A percentile compares a stretch with the other conserved stretches of the same genome.
Conservation (phyloP, 2,113 vertebrate genomes). For the Procavia capensis region DNA sequence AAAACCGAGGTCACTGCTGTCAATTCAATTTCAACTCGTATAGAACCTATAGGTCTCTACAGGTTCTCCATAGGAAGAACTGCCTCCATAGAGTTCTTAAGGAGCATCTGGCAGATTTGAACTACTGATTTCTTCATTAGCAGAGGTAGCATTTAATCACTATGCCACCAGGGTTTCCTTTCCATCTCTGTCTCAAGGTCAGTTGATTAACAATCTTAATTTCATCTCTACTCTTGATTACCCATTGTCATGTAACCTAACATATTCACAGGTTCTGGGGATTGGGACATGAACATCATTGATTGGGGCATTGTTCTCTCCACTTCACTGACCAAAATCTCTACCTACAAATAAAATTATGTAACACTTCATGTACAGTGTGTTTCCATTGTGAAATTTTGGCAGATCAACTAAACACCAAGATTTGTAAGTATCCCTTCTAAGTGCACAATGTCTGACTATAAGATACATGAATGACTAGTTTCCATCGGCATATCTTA, state of each 20-base stretch:
- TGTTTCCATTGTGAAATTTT: neutral
- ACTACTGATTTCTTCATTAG: too few relatives aligned
- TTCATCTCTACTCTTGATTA: neutral
- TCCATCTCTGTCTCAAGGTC: too few relatives aligned
- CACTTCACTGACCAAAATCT: neutral
- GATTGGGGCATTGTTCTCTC: neutral
- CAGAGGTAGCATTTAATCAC: too few relatives aligned
- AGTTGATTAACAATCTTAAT: slow-evolving; percentile 8
- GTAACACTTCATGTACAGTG: neutral
- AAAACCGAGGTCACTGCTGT: too few relatives aligned
- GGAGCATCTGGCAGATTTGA: too few relatives aligned
- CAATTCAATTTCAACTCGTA: too few relatives aligned
- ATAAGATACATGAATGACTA: neutral
- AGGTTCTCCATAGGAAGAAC: too few relatives aligned
- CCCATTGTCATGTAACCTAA: neutral
- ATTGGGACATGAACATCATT: neutral
- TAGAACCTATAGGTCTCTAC: too few relatives aligned
- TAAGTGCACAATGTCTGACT: neutral
- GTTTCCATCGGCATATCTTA: neutral
- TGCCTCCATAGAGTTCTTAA: too few relatives aligned
- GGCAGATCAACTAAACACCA: neutral
- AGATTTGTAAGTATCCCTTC: neutral
- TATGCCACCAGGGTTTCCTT: too few relatives aligned
- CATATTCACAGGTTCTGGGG: neutral
- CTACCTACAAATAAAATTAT: neutral